Conservation (phyloP, 2,113 vertebrate species). For the Hippotragus niger region DNA sequence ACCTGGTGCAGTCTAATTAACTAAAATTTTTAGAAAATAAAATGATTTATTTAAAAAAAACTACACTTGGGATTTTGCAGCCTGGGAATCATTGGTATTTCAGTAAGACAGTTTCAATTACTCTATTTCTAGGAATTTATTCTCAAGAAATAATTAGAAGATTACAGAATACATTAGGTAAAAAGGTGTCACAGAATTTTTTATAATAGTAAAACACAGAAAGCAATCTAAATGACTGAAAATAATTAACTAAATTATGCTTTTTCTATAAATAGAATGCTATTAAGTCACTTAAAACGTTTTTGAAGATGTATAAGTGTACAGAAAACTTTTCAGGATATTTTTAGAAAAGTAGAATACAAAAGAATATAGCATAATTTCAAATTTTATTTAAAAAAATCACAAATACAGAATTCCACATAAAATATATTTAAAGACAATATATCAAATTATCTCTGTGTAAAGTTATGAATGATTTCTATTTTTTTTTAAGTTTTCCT, state of each 20-base stretch:
- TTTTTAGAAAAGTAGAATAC: background rate
- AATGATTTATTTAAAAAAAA: background rate
- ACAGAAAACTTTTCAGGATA: background rate
- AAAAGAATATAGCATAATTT: background rate
- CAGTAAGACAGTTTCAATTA: background rate
- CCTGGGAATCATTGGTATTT: background rate
- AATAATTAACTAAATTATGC: background rate
- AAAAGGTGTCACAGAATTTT: background rate
- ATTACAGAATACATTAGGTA: background rate
- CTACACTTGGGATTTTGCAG: background rate
- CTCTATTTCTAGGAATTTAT: background rate
- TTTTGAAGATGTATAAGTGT: background rate
- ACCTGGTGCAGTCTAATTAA: background rate
- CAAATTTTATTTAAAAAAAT: background rate
- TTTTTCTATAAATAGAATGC: background rate
- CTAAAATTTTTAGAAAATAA: background rate
- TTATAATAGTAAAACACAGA: background rate
- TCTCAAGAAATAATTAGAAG: background rate
- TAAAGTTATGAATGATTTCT: background rate
- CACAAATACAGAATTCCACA: background rate
- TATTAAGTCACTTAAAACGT: background rate
- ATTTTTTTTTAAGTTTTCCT: background rate
- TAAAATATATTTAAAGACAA: background rate
- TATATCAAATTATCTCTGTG: background rate
- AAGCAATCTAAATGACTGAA: background rate